Evolutionary conservation across 2,113 vertebrate species (phyloP), one percentile per base, ranked within the genome.

Genomic region (Onychorhynchus coronatus): DNA sequence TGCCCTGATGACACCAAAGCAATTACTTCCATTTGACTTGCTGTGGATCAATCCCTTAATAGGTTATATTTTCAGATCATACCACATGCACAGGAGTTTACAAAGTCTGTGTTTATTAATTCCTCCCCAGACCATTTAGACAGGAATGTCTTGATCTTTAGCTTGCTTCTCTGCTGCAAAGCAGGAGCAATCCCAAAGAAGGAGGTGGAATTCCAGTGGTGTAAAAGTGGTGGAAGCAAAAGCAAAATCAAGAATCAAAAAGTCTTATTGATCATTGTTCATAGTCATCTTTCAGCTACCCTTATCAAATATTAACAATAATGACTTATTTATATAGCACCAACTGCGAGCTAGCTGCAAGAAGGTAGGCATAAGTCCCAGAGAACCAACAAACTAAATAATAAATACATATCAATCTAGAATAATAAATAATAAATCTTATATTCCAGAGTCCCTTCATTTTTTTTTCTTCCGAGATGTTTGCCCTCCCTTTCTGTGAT

Each of bases 301-400:
- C 70, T 87, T 93, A 97, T 96, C 56, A 97, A 97, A 96, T 96
- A 96, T 96, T 96, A 96, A 97, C 66, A 89, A 53, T 68, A 87
- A 95, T 96, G 41, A 95, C 59, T 96, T 97, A 96, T 97, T 96
- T 96, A 96, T 96, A 92, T 14, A 93, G 14, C 91, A 92, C 74
- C 6, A 11, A 85, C 86, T 92, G 89, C 47, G 79, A 95, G 76
- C 66, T 75, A 85, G 95, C 88, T 95, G 77, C 80, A 94, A 79
- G 53, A 94, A 55, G 78, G 85, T 41, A 71, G 63, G 39, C 42
- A 0, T 62, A 77, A 91, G 71, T 91, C 78, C 42, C 79, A 80
- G 85, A 96, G 91, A 97, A 93, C 85, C 93, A 96, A 96, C 88
- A 94, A 95, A 96, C 76, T 97, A 96, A 97, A 96, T 97, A 96